Evolutionary conservation across 2,113 vertebrate genomes (phyloP).

Genomic region (Istiophorus platypterus): DNA sequence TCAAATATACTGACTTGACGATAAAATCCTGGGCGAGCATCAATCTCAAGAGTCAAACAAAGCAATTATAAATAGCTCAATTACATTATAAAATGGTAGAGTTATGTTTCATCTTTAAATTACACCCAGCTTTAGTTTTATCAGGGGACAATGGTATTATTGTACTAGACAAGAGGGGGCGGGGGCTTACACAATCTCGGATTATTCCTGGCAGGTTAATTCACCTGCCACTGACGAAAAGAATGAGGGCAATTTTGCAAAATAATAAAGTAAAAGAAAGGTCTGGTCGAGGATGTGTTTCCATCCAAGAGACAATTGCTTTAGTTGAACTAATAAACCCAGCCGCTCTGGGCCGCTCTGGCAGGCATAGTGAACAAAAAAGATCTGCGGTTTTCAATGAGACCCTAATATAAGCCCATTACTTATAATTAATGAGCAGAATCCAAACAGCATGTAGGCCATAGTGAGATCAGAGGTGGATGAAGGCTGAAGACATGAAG

Average conservation of each 20-base stretch:
- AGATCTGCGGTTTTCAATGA: constrained; percentile 82
- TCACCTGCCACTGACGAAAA: constrained; percentile 90
- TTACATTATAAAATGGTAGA: constrained; percentile 91
- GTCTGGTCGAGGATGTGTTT: constrained; percentile 80
- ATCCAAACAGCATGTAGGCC: constrained; percentile 74
- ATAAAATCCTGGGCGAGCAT: constrained; percentile 86
- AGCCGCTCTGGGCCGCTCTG: constrained; percentile 73
- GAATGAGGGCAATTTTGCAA: constrained; percentile 94
- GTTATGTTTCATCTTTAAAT: constrained; percentile 91
- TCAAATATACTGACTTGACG: constrained; percentile 81
- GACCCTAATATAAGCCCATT: constrained; percentile 83
- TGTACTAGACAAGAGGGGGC: constrained; percentile 82
- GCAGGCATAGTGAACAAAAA: constrained; percentile 74
- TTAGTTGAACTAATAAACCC: constrained; percentile 82
- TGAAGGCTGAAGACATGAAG: constrained; percentile 71
- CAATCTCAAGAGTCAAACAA: constrained; percentile 89
- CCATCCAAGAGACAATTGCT: constrained; percentile 81
- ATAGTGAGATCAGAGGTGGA: constrained; percentile 77
- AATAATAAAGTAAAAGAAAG: constrained; percentile 90
- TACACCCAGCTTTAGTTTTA: constrained; percentile 85
- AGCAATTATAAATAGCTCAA: constrained; percentile 93
- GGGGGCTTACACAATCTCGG: constrained; percentile 86
- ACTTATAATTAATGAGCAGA: constrained; percentile 85
- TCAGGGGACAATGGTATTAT: constrained; percentile 85
- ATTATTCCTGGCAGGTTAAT: constrained; percentile 93